Evolutionary conservation across 2,888 invertebrate genomes (phyloP).

Genomic region (Pteria penguin): DNA sequence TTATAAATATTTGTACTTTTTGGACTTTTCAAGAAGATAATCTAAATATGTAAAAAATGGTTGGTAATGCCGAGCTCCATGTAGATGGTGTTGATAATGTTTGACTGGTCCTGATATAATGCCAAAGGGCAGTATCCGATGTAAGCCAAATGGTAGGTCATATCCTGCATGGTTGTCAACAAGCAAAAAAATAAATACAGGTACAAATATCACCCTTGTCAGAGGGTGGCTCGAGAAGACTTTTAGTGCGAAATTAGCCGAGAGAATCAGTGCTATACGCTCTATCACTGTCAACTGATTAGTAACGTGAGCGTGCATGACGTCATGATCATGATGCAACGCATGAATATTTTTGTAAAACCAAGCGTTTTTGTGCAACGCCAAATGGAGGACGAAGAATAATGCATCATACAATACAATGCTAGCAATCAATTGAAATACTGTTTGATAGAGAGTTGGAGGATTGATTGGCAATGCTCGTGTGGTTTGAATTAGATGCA

Average conservation of each 20-base stretch:
- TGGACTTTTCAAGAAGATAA: conserved; percentile 31
- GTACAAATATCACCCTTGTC: conserved; percentile 70
- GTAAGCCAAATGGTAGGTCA: conserved; percentile 72
- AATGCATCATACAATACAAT: conserved; percentile 68
- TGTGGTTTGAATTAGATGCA: conserved; percentile 65
- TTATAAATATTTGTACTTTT: conserved; percentile 6
- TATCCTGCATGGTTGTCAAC: conserved; percentile 74
- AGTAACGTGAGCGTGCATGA: conserved; percentile 69
- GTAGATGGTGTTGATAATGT: conserved; percentile 70
- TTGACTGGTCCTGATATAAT: conserved; percentile 65
- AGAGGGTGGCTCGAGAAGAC: conserved; percentile 68
- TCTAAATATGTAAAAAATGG: conserved; percentile 75
- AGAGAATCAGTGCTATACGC: conserved; percentile 63
- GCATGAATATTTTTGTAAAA: conserved; percentile 71
- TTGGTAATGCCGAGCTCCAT: conserved; percentile 67
- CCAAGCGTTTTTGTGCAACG: conserved; percentile 64
- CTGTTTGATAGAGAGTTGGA: conserved; percentile 57
- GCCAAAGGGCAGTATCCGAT: conserved; percentile 67
- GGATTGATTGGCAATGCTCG: conserved; percentile 63
- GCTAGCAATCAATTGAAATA: conserved; percentile 59
- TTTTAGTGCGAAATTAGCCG: conserved; percentile 72
- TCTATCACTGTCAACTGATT: conserved; percentile 71
- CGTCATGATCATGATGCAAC: conserved; percentile 71
- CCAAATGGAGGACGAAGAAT: conserved; percentile 67
- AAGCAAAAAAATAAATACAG: conserved; percentile 66